Base-by-base conservation (phyloP, 2,888 invertebrate genomes). In the Pyrrhosoma nymphula region DNA sequence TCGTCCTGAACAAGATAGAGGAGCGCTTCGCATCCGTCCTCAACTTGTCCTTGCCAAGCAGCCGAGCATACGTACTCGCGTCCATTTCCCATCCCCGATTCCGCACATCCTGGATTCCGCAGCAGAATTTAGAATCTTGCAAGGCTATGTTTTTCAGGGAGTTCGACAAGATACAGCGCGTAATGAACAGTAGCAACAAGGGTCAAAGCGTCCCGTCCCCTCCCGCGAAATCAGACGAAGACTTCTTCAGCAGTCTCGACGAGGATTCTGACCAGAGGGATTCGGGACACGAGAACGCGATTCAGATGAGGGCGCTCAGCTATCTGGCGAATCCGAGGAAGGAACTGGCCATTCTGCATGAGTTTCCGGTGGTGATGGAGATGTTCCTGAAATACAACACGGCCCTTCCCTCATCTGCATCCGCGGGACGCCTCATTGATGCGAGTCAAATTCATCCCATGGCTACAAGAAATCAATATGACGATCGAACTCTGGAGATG, bases 311-410 rank as follows among this genome's bases (percentile, higher is more conserved):
- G 35, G 82, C 82, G 35, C 82, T 82, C 30, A 82, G 82, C 35
- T 82, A 82, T 14, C 82, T 82, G 35, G 82, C 82, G 82, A 82
- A 82, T 35, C 82, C 82, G n/a, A 30, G 35, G 82, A 82, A 82
- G 35, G 82, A 82, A 82, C 35, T 82, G 82, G 35, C 82, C n/a
- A 14, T 82, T 14, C 82, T 82, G 2, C 30, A 82, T 12, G 82
- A 82, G 16, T 82, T 82, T 35, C 82, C 82, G 3, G 82, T 82
- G 30, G 82, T 82, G 16, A 82, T 82, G 82, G 82, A 82, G 26
- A 82, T 82, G 82, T 82, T 82, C 35, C 82, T 82, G 12, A 82
- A 35, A 18, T 82, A 82, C 35, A 82, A 82, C 35, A 82, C 82
- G 30, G 16, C 82, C 35, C 82, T 82, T 16, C 82, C 82, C 0